These are phyloP conservation scores for Myripristis jacobus DNA, from an alignment of 2,797 vertebrate genomes.

Conservation along the genomic window DNA sequence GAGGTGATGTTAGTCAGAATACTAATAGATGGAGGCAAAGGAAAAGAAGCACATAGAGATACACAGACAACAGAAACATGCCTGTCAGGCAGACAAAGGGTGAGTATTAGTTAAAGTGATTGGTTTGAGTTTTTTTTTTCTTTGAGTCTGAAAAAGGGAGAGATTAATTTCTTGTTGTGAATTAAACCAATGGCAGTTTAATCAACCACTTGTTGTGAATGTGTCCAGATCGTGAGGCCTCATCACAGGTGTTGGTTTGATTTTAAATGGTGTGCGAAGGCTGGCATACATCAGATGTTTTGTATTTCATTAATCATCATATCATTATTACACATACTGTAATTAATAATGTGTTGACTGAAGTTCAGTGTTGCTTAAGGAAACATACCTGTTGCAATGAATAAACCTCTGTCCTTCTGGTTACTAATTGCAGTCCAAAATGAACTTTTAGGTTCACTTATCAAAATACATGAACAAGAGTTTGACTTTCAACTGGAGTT, in stretches of 20 bases:
- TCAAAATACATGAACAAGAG: too few species aligned
- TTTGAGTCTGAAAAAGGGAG: too few species aligned
- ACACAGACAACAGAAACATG: slow-evolving; percentile 4
- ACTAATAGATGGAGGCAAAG: slow-evolving; percentile 9
- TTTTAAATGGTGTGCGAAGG: too few species aligned
- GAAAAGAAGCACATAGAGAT: not conserved
- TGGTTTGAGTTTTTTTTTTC: too few species aligned
- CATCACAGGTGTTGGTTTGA: not conserved
- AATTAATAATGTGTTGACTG: slow-evolving; percentile 33
- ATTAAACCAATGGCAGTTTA: not conserved
- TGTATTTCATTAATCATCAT: slow-evolving; percentile 34
- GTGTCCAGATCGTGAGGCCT: not conserved
- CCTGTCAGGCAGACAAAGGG: too few species aligned
- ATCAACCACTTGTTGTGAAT: slow-evolving; percentile 4
- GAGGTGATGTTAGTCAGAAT: slow-evolving; percentile 3
- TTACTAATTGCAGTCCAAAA: too few species aligned
- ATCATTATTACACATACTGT: not conserved
- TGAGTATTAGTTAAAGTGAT: too few species aligned
- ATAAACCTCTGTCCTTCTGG: too few species aligned
- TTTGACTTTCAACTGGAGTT: too few species aligned
- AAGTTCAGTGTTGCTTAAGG: slow-evolving; percentile 12
- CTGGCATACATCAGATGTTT: not conserved
- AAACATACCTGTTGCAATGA: not conserved
- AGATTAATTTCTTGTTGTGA: not conserved
- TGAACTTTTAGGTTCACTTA: too few species aligned